Conservation (phyloP, 2,888 invertebrate species). For the Leptarthrus brevirostris region DNA sequence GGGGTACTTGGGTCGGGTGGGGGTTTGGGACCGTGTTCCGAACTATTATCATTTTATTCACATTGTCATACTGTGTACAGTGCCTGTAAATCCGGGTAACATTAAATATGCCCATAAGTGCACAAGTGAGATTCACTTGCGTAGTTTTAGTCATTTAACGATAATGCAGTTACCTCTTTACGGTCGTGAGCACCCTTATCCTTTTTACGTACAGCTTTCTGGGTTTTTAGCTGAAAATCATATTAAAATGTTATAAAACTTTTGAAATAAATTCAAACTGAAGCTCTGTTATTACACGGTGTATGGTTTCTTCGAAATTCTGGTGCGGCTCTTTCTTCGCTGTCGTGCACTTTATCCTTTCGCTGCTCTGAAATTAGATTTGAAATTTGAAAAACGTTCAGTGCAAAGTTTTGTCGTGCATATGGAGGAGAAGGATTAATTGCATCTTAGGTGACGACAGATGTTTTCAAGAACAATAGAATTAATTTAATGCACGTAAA, state of each 20-base stretch:
- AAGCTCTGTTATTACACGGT: conserved; percentile 62
- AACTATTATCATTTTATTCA: conserved; percentile 52
- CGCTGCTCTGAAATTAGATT: conserved; percentile 60
- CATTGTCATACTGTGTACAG: conserved; percentile 54
- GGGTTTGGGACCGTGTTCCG: conserved; percentile 27
- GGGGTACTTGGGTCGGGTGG: neutral
- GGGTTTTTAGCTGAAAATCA: conserved; percentile 63
- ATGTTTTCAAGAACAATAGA: neutral
- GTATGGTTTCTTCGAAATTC: conserved; percentile 67
- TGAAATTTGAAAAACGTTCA: conserved; percentile 25
- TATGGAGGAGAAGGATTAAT: neutral
- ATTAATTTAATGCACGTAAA: no score
- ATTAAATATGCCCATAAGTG: conserved; percentile 26
- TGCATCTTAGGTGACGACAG: neutral
- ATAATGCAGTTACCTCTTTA: conserved; percentile 54
- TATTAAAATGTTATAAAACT: conserved; percentile 26
- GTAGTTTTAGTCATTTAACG: conserved; percentile 37
- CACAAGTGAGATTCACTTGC: conserved; percentile 40
- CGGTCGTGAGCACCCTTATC: conserved; percentile 60
- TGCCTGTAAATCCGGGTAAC: conserved; percentile 50
- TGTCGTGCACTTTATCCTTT: conserved; percentile 64
- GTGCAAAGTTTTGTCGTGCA: conserved; percentile 10
- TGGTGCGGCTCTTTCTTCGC: conserved; percentile 66
- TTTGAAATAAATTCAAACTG: conserved; percentile 21
- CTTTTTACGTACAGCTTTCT: conserved; percentile 66